These are phyloP conservation scores for Pterocles burchelli DNA, from an alignment of 2,113 vertebrate genomes.

Conservation along the genomic window DNA sequence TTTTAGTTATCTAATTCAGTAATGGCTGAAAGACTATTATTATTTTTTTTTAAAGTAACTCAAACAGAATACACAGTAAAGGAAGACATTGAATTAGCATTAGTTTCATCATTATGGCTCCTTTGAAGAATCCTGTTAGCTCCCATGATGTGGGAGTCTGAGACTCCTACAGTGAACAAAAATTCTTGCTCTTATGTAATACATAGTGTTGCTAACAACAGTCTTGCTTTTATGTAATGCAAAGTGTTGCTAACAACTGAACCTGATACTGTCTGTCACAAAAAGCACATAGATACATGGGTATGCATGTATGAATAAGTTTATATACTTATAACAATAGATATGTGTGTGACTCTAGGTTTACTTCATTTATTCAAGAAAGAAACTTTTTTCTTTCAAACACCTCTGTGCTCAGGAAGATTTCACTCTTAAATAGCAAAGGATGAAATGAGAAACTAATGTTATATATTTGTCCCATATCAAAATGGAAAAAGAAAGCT, in stretches of 20 bases:
- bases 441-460: neutral
- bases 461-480: neutral
- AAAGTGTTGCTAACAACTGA: neutral
- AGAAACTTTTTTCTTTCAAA: neutral
- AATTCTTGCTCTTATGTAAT: constrained; percentile 60
- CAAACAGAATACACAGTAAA: neutral
- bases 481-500: neutral
- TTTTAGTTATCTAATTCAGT: neutral
- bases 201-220: neutral
- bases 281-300: neutral
- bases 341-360: neutral
- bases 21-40: neutral
- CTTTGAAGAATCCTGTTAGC: constrained; percentile 4
- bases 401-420: neutral
- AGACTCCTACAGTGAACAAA: constrained; percentile 58
- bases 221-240: constrained; percentile 39
- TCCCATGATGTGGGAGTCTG: constrained; percentile 28
- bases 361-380: neutral
- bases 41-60: neutral
- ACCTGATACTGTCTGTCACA: neutral
- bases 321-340: neutral
- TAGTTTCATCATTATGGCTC: neutral
- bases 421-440: neutral
- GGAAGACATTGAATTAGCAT: neutral
- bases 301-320: neutral